phyloP scores from a whole-genome alignment of 64 coral and sea anemone genomes.

The Pocillopora verrucosa region DNA sequence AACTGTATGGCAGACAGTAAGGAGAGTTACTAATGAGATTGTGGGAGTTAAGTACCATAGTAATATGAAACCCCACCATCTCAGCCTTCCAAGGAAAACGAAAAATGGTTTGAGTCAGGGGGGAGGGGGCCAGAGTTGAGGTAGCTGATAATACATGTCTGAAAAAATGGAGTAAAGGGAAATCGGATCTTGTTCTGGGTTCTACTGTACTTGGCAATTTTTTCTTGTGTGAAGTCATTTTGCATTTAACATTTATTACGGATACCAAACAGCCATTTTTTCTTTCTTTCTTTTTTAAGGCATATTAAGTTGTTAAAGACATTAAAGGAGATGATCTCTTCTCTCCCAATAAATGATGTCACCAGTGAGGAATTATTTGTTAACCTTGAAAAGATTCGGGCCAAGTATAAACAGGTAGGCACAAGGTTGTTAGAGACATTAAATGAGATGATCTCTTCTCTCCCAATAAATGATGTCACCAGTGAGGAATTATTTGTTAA shows the following conservation, averaged over 20 bases:
- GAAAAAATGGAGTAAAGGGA: too few relatives aligned
- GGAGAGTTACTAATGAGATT: too few relatives aligned
- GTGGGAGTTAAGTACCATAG: too few relatives aligned
- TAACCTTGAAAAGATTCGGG: slow-evolving; percentile 45
- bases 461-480: slow-evolving; percentile 33
- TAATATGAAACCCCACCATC: too few relatives aligned
- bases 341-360: slow-evolving; percentile 30
- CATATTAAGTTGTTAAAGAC: slow-evolving; percentile 7
- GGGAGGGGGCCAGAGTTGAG: too few relatives aligned
- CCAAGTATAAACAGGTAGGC: slow-evolving; percentile 56
- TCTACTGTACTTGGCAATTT: too few relatives aligned
- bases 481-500: slow-evolving; percentile 50
- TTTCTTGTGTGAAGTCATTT: neutral
- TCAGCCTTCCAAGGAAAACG: too few relatives aligned
- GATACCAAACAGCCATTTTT: neutral
- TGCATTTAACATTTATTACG: neutral
- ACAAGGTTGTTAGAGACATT: slow-evolving; percentile 8
- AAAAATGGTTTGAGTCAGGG: too few relatives aligned
- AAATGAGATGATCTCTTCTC: neutral
- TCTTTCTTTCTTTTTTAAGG: neutral
- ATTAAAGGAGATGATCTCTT: neutral
- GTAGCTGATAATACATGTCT: too few relatives aligned
- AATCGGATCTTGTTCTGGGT: too few relatives aligned
- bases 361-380: slow-evolving; percentile 47
- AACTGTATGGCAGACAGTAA: too few relatives aligned